phyloP scores from a whole-genome alignment of 2,888 invertebrate species.

The Ophion costatus region DNA sequence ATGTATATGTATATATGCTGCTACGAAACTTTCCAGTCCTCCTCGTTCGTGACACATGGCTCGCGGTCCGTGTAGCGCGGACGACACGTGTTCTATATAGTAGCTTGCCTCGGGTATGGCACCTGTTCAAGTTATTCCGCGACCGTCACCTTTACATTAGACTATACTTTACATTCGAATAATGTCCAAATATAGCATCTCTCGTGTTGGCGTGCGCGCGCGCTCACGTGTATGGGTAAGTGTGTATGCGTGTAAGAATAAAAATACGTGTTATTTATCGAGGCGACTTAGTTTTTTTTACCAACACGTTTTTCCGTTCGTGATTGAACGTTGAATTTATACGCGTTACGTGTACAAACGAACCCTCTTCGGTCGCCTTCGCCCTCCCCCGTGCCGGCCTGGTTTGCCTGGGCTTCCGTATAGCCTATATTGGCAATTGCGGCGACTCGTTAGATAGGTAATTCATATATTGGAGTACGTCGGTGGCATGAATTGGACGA shows the following conservation, averaged over 20 bases:
- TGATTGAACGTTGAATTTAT: no score
- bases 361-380: no score
- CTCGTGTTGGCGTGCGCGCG: not conserved
- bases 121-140: constrained; percentile 33
- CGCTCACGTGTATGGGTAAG: no score
- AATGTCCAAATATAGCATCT: not conserved
- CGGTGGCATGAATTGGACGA: constrained; percentile 2
- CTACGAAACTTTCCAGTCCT: constrained; percentile 2
- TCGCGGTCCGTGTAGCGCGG: not conserved
- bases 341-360: no score
- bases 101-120: not conserved
- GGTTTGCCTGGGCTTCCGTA: not conserved
- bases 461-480: constrained; percentile 21
- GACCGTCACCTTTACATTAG: constrained; percentile 22
- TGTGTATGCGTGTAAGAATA: no score
- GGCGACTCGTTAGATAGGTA: constrained; percentile 19
- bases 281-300: no score
- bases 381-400: not conserved
- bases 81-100: no score
- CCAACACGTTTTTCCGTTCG: no score
- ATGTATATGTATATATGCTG: constrained; percentile 26
- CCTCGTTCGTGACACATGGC: constrained; percentile 11
- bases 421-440: not conserved
- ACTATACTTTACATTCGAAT: constrained; percentile 11
- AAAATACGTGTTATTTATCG: no score